phyloP scores from a whole-genome alignment of 1,140 invertebrate genomes.

The Hylaeus anthracinus region DNA sequence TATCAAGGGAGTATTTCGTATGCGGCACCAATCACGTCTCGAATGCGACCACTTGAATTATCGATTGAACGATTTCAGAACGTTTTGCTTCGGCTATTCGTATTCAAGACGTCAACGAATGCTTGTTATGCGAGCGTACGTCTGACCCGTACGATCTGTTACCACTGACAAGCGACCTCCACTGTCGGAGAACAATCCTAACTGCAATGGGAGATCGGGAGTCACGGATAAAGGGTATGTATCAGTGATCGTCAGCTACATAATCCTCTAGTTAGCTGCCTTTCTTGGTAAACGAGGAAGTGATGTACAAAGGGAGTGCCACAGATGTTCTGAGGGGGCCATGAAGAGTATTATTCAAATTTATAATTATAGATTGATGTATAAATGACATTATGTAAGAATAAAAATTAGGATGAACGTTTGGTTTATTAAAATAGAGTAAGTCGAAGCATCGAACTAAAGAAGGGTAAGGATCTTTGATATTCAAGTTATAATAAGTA shows the following conservation, averaged over 20 bases:
- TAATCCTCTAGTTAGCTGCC: no score
- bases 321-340: no score
- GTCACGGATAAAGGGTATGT: conserved; percentile 9
- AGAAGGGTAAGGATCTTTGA: no score
- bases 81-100: not conserved
- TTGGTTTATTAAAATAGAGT: no score
- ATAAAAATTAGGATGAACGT: no score
- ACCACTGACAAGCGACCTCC: conserved; percentile 22
- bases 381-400: no score
- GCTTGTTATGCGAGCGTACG: conserved; percentile 3
- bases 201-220: conserved; percentile 6
- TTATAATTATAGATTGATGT: no score
- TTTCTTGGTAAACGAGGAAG: no score
- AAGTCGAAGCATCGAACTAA: no score
- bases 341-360: no score
- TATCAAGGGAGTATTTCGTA: not conserved
- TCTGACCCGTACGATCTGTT: conserved; percentile 28
- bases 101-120: conserved; percentile 20
- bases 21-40: not conserved
- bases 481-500: no score
- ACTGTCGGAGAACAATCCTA: not conserved
- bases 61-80: conserved; percentile 23
- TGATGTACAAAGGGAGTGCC: no score
- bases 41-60: not conserved
- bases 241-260: not conserved